Conservation (phyloP, 2,888 invertebrate genomes). For the Meteorus colon region DNA sequence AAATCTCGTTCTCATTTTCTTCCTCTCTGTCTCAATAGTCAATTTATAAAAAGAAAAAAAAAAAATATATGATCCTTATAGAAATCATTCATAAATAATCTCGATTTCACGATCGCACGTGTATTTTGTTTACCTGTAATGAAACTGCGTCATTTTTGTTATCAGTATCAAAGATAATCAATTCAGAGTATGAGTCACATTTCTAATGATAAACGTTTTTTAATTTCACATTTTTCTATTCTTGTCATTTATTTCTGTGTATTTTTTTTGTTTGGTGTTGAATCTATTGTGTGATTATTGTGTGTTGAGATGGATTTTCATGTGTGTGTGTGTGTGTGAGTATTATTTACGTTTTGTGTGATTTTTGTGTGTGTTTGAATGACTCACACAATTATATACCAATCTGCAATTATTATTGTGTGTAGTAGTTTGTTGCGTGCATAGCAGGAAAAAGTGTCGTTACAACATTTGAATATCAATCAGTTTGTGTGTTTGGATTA, state of each 20-base stretch:
- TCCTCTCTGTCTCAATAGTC: slow-evolving; percentile 25
- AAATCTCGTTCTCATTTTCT: slow-evolving; percentile 48
- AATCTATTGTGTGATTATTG: not conserved
- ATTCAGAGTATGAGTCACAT: not conserved
- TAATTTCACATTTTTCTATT: not conserved
- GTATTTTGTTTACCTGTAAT: not conserved
- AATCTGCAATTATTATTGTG: too few relatives aligned
- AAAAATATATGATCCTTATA: not conserved
- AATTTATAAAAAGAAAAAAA: not conserved
- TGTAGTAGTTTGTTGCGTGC: not conserved
- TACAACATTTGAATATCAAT: slow-evolving; percentile 25
- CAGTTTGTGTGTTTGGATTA: not conserved
- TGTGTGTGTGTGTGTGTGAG: not conserved
- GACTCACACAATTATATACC: not conserved
- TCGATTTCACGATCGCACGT: not conserved
- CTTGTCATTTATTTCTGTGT: not conserved
- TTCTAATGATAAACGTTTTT: too few relatives aligned
- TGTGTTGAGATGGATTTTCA: not conserved
- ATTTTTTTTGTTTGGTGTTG: not conserved
- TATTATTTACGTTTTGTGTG: not conserved
- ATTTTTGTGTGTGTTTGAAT: not conserved
- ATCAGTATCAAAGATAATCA: not conserved
- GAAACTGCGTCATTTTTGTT: not conserved
- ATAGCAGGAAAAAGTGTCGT: slow-evolving; percentile 6
- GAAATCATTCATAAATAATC: not conserved